These are phyloP conservation scores for Polydrusus cervinus DNA, from an alignment of 2,888 invertebrate species.

Conservation along the genomic window DNA sequence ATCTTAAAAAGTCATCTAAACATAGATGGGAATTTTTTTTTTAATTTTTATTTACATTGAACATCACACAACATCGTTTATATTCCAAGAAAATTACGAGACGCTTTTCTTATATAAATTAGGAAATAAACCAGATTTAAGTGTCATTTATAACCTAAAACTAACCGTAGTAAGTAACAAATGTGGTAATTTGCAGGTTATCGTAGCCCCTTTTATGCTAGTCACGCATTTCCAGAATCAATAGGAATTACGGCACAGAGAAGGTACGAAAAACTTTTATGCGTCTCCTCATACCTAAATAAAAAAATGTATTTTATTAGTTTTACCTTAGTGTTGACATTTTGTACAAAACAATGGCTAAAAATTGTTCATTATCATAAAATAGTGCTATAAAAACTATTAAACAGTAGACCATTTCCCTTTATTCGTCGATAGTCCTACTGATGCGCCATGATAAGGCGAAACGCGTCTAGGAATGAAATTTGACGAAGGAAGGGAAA, in stretches of 20 bases:
- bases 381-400: too few species aligned
- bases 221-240: slow-evolving; percentile 47
- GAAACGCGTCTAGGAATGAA: too few species aligned
- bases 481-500: too few species aligned
- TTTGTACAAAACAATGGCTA: background rate
- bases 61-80: too few species aligned
- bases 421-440: too few species aligned
- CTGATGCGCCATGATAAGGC: too few species aligned
- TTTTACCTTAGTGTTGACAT: background rate
- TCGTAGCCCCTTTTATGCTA: slow-evolving; percentile 27
- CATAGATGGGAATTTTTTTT: too few species aligned
- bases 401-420: too few species aligned
- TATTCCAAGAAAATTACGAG: background rate
- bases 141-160: slow-evolving; percentile 19
- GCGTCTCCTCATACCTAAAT: background rate
- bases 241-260: slow-evolving; percentile 39
- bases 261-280: slow-evolving; percentile 43
- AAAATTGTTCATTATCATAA: too few species aligned
- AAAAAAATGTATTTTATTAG: slow-evolving; percentile 1
- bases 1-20: too few species aligned
- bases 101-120: slow-evolving; percentile 22
- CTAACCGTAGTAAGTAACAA: slow-evolving; percentile 38
- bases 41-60: too few species aligned
- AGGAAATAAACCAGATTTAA: slow-evolving; percentile 27
- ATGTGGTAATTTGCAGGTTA: slow-evolving; percentile 46